These are phyloP conservation scores for Dioctria rufipes DNA, from an alignment of 2,888 invertebrate species.

Conservation along the genomic window DNA sequence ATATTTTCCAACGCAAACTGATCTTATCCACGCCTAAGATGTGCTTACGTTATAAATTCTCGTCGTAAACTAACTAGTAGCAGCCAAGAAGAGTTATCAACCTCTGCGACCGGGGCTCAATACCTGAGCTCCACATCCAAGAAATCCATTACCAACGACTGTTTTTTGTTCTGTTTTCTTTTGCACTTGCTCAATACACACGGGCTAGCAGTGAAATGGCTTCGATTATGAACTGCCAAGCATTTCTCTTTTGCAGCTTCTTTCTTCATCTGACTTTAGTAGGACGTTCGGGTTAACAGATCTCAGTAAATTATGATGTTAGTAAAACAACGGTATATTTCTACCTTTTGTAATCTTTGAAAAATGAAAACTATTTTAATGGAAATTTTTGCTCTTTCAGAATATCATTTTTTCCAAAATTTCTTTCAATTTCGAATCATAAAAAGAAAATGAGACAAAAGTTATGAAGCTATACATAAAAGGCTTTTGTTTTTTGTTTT, in stretches of 20 bases:
- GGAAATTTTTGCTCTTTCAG: too few species aligned
- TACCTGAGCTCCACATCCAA: slow-evolving; percentile 5
- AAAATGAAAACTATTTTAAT: too few species aligned
- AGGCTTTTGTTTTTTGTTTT: too few species aligned
- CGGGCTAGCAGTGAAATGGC: slow-evolving; percentile 31
- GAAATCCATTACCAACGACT: slow-evolving; percentile 38
- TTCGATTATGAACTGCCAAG: slow-evolving; percentile 16
- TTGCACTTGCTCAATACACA: slow-evolving; percentile 27
- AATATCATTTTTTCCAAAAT: too few species aligned
- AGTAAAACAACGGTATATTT: too few species aligned
- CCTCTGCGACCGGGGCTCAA: not conserved
- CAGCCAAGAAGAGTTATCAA: slow-evolving; percentile 19
- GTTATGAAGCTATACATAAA: too few species aligned
- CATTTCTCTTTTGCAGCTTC: slow-evolving; percentile 46
- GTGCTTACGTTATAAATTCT: slow-evolving; percentile 46
- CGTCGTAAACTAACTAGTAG: slow-evolving; percentile 34
- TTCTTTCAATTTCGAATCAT: too few species aligned
- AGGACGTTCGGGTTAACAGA: slow-evolving; percentile 40
- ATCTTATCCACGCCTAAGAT: not conserved
- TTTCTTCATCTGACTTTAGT: slow-evolving; percentile 40
- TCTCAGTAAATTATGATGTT: not conserved
- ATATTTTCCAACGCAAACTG: not conserved
- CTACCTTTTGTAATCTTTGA: too few species aligned
- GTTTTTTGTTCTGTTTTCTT: slow-evolving; percentile 34
- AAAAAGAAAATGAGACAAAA: too few species aligned